Base-by-base conservation (phyloP, 2,888 invertebrate species). In the Lepas anatifera region DNA sequence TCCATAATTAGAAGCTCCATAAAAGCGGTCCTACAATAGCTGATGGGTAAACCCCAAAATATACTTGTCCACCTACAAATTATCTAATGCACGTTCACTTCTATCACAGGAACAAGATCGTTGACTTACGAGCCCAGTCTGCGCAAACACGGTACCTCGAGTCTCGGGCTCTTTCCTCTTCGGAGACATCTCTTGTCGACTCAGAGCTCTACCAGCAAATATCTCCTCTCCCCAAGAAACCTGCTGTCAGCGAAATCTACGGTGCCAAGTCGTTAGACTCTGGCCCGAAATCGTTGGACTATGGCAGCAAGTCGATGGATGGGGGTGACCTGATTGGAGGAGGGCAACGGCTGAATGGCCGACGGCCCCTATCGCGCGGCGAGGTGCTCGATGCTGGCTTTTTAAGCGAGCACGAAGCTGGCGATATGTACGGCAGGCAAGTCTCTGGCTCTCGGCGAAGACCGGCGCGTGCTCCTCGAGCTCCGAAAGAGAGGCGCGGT, bases 161-260 rank as follows among this genome's bases (percentile, higher is more conserved):
- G 16, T 50, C 71, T 8, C 41, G 70, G 22, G 71, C 71, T 58
- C 43, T 74, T 1, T 74, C 74, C 3, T 70, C 73, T 8, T 74
- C 74, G 1, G 74, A 74, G 67, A 72, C 72, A 22, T 73, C 73
- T 16, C 50, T 74, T 68, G 66, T 66, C 66, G 70, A 68, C 68
- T 68, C 68, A 22, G 63, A 50, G 25, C 39, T 70, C 13, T 58
- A 58, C 58, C 66, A 66, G 66, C 66, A 66, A 27, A 66, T 66
- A n/a, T 25, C 39, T 2, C 41, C 32, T 18, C 52, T 22, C 52
- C 29, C 67, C 67, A 37, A 63, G 32, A 39, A 35, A 69, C 32
- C 69, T 46, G 52, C 68, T 29, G 29, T 27, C 68, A 32, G 39
- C 68, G 35, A 68, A n/a, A 35, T 58, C 35, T 50, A 67, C 41